Evolutionary conservation across 2,113 vertebrate species (phyloP).

Genomic region (Corynorhinus townsendii): DNA sequence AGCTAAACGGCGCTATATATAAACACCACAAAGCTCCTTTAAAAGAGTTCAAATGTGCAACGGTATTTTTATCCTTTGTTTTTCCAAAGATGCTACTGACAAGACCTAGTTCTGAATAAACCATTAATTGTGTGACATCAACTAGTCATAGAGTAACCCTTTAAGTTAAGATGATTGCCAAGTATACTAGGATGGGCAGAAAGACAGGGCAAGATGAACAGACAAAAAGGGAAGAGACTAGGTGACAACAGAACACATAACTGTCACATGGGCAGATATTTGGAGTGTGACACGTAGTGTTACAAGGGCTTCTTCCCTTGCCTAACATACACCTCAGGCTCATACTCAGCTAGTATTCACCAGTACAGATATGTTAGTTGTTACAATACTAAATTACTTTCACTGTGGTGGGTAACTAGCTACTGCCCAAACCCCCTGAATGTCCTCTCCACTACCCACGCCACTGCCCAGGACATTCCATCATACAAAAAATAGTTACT

Average conservation of each 20-base stretch:
- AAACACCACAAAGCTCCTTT: background rate
- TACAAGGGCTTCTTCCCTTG: background rate
- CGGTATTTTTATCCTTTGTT: constrained; percentile 21
- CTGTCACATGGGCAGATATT: background rate
- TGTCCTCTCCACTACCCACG: background rate
- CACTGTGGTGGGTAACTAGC: background rate
- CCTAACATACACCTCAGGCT: background rate
- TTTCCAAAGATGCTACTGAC: constrained; percentile 6
- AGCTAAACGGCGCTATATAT: background rate
- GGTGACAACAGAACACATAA: background rate
- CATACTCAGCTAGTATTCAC: background rate
- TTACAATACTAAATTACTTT: background rate
- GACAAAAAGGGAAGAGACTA: background rate
- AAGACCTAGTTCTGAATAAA: constrained; percentile 17
- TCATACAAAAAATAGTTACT: background rate
- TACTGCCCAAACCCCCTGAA: background rate
- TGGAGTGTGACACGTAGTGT: background rate
- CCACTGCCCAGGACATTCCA: background rate
- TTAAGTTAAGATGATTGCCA: constrained; percentile 16
- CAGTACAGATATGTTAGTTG: background rate
- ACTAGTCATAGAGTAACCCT: background rate
- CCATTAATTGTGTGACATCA: background rate
- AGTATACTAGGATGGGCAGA: background rate
- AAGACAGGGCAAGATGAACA: background rate
- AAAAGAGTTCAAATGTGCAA: background rate